Evolutionary conservation across 2,113 vertebrate species (phyloP), one percentile per base, ranked within the genome.

Genomic region (Varanus salvator): DNA sequence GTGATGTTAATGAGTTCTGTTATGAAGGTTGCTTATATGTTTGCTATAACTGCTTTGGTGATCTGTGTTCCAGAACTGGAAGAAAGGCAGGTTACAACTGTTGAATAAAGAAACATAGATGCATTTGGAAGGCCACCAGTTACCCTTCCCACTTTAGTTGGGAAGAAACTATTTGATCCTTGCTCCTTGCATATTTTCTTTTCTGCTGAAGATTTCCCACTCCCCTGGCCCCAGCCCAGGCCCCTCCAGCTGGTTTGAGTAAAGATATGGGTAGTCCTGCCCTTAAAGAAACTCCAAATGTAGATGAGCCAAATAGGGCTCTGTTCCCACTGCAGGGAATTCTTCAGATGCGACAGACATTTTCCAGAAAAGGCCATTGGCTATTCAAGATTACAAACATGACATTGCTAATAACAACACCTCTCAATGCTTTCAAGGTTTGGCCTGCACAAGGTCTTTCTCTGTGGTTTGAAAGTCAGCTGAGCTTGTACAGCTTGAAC

Each of bases 341-440:
- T 66, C 57, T 44, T n/a, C 21, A 3, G 34, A 11, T 17, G 38
- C 31, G 23, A 69, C 34, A 80, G 57, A 90, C 23, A 44, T 66
- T 66, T 87, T 44, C 31, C 48, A 1, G 66, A 31, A n/a, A 38
- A 76, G 64, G 38, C 11, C 27, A 57, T n/a, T 27, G n/a, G 27
- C 48, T 54, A 52, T 57, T 87, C 69, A 52, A 54, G 31, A 57
- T 68, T 31, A 57, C 17, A 87, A 78, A 77, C 50, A 78, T 64
- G 34, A 80, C 81, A 64, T 87, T 84, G 87, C 64, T 84, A 80
- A 80, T 48, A 84, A 84, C 2, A 57, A 60, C 17, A 84, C 48
- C 74, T 87, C 60, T 83, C 71, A 57, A 12, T 84, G 75, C 25
- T 77, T 84, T 66, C 48, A 19, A 80, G 50, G 31, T 38, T 2